Evolutionary conservation across 2,888 invertebrate species (phyloP).

Genomic region (Rhogogaster chlorosoma): DNA sequence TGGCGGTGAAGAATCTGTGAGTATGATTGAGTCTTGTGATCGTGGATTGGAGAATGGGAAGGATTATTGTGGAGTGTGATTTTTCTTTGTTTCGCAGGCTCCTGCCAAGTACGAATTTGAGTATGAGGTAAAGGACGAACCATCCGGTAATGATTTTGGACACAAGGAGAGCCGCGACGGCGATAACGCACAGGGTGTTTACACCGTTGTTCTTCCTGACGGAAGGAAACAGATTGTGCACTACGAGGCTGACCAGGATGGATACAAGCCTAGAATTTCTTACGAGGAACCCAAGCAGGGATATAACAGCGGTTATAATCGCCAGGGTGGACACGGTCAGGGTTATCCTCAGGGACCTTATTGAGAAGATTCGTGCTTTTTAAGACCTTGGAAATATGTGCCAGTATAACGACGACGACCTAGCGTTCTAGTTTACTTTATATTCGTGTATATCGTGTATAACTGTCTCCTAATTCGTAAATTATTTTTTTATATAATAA

Average conservation of each 20-base stretch:
- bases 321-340: constrained; percentile 39
- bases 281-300: constrained; percentile 80
- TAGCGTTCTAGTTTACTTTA: constrained; percentile 35
- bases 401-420: constrained; percentile 49
- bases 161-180: constrained; percentile 76
- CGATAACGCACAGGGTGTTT: constrained; percentile 75
- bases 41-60: neutral
- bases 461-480: constrained; percentile 14
- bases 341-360: constrained; percentile 44
- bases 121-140: constrained; percentile 74
- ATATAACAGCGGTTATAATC: constrained; percentile 49
- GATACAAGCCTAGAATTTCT: constrained; percentile 84
- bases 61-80: neutral
- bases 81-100: constrained; percentile 61
- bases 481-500: constrained; percentile 43
- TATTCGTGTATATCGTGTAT: neutral
- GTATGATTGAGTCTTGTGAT: neutral
- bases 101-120: constrained; percentile 74
- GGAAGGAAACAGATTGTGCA: constrained; percentile 81
- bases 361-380: neutral
- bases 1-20: constrained; percentile 46
- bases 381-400: constrained; percentile 23
- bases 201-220: constrained; percentile 75
- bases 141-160: constrained; percentile 74
- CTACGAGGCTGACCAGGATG: constrained; percentile 85